These are phyloP conservation scores for Lagocephalus sceleratus DNA, from an alignment of 2,797 vertebrate species.

Conservation along the genomic window DNA sequence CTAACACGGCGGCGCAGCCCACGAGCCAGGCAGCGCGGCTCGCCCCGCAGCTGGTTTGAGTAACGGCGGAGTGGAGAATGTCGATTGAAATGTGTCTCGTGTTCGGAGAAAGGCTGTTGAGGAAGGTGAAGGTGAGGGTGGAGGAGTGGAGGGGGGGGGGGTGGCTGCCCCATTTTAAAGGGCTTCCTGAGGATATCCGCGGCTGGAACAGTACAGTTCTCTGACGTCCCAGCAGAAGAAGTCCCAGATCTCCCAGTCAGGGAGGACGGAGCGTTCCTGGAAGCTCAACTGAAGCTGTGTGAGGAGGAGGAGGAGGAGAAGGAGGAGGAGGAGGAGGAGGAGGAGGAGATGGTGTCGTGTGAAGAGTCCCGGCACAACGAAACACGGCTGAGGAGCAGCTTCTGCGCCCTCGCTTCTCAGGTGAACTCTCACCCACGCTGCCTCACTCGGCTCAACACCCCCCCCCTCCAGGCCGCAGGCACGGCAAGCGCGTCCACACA, in stretches of 20 bases:
- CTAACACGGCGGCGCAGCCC: too few relatives aligned
- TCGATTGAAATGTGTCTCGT: constrained; percentile 8
- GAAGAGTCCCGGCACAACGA: constrained; percentile 11
- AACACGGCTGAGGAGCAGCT: neutral
- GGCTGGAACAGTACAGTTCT: constrained; percentile 43
- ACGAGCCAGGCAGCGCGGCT: neutral
- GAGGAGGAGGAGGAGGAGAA: constrained; percentile 9
- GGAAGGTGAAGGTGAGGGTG: constrained; percentile 45
- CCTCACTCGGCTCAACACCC: constrained; percentile 29
- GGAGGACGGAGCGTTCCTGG: too few relatives aligned
- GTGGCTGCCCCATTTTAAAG: constrained; percentile 49
- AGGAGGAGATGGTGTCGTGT: too few relatives aligned
- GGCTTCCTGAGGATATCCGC: constrained; percentile 77
- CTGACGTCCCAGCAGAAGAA: constrained; percentile 52
- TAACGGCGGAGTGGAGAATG: neutral
- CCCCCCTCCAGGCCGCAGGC: constrained; percentile 36
- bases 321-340: constrained; percentile 11
- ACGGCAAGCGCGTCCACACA: constrained; percentile 38
- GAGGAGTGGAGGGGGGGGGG: constrained; percentile 16
- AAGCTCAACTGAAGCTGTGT: constrained; percentile 27
- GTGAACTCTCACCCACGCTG: constrained; percentile 31
- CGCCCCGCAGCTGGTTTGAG: constrained; percentile 4
- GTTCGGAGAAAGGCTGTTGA: constrained; percentile 30
- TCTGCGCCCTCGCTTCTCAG: constrained; percentile 20
- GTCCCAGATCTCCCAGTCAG: constrained; percentile 46